These are phyloP conservation scores for Fringilla coelebs DNA, from an alignment of 2,797 vertebrate genomes.

Conservation along the genomic window DNA sequence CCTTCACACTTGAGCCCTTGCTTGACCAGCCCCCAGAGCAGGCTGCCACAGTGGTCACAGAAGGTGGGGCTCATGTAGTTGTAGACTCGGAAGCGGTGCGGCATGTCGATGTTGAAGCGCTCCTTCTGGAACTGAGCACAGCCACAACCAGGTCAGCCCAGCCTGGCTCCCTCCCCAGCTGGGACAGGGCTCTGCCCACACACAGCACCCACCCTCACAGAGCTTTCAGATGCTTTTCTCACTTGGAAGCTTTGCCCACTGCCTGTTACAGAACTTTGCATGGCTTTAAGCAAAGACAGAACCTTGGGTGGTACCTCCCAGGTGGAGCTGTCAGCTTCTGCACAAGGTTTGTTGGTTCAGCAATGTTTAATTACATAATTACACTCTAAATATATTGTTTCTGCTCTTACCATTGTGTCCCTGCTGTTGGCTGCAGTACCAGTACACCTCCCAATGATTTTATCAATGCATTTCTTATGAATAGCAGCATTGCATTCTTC, in stretches of 20 bases:
- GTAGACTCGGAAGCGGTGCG: constrained; percentile 91
- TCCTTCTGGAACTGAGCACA: constrained; percentile 92
- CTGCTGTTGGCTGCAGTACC: constrained; percentile 94
- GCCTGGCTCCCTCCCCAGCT: background rate
- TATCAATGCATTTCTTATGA: constrained; percentile 97
- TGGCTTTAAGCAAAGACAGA: background rate
- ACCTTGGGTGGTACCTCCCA: background rate
- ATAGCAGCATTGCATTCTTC: constrained; percentile 98
- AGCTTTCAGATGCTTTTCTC: background rate
- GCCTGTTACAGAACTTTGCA: fast-evolving
- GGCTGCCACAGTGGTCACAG: constrained; percentile 97
- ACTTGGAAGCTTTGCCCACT: background rate
- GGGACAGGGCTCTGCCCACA: background rate
- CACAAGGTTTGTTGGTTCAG: background rate
- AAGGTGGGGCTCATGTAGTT: constrained; percentile 98
- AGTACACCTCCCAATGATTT: constrained; percentile 94
- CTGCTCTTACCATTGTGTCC: constrained; percentile 82
- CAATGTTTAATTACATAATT: background rate
- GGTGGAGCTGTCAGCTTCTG: background rate
- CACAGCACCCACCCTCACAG: background rate
- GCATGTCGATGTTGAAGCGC: constrained; percentile 97
- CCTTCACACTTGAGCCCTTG: constrained; percentile 98
- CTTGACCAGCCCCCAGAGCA: constrained; percentile 93
- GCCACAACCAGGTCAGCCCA: background rate
- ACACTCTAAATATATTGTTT: background rate